Evolutionary conservation across 2,797 vertebrate species (phyloP).

Genomic region (Nannoperca obscura): DNA sequence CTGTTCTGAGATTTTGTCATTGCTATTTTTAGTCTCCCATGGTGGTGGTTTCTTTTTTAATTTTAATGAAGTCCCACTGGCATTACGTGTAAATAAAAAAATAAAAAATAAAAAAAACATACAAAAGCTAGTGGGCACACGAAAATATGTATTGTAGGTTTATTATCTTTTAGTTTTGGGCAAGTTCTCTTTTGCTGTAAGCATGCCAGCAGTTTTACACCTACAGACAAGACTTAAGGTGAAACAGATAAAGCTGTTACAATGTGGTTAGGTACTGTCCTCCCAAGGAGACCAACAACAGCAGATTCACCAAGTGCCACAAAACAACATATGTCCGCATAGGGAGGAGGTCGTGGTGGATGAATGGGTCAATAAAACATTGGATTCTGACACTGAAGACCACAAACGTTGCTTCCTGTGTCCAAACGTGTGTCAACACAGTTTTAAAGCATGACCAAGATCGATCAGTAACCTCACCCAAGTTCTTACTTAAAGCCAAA

Average conservation of each 20-base stretch:
- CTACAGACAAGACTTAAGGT: background rate
- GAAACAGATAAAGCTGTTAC: conserved; percentile 24
- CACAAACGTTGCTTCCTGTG: background rate
- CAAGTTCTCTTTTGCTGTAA: conserved; percentile 7
- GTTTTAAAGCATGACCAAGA: background rate
- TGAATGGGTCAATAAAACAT: background rate
- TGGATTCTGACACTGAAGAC: background rate
- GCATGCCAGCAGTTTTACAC: conserved; percentile 14
- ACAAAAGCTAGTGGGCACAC: conserved; percentile 35
- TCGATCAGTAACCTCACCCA: background rate
- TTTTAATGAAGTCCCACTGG: conserved; percentile 81
- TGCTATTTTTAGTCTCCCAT: conserved; percentile 76
- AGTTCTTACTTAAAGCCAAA: background rate
- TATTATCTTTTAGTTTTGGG: background rate
- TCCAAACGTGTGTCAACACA: background rate
- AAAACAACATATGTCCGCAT: background rate
- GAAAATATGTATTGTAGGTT: conserved; percentile 23
- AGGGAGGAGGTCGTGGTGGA: background rate
- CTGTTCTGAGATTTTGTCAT: conserved; percentile 50
- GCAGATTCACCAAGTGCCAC: background rate
- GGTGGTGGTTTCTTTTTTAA: conserved; percentile 64
- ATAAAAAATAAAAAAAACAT: conserved; percentile 36
- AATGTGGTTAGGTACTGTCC: background rate
- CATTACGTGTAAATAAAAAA: conserved; percentile 62
- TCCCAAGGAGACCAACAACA: background rate